Base-by-base conservation (phyloP, 2,888 invertebrate genomes). In the Ophioninae sp. region DNA sequence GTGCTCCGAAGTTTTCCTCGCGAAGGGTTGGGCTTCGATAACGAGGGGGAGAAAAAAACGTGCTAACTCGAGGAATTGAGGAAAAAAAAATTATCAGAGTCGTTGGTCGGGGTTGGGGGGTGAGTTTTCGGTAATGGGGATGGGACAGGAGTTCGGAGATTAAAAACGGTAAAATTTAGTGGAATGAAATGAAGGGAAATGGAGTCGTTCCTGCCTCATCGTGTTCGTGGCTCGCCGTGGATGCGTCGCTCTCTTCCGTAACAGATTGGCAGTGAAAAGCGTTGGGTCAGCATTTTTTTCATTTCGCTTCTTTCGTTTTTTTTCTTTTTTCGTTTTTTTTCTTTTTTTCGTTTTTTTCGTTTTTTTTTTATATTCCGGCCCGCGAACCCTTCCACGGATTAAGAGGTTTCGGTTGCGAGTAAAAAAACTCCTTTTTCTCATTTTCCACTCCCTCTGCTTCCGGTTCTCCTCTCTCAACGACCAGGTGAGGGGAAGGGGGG, bases 221-320 rank as follows among this genome's bases (percentile, higher is more conserved):
- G 23, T 30, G 61, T 37, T 9, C 20, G 59, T 1, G 37, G 7
- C 13, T 39, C 58, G n/a, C 10, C 58, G 9, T 30, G 44, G 72
- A 80, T 67, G 73, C 76, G 79, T 77, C 83, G 76, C n/a, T n/a
- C 83, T 87, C 85, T 59, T 86, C 85, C 84, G 87, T 90, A 90
- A 90, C 90, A 89, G 90, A 91, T 91, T 90, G 91, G 89, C 90
- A 89, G 77, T 88, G 87, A 80, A 90, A 90, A 87, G 84, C 87
- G 82, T 86, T 22, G 86, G 87, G 89, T 91, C 91, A 91, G 91
- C 91, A 86, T 89, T 91, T 82, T 82, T 80, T 91, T 87, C 89
- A 90, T n/a, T n/a, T n/a, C n/a, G n/a, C n/a, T n/a, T n/a, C n/a
- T n/a, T n/a, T n/a, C n/a, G n/a, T n/a, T n/a, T n/a, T n/a, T n/a